Conservation (phyloP, 1,140 invertebrate species). For the Atta texana region DNA sequence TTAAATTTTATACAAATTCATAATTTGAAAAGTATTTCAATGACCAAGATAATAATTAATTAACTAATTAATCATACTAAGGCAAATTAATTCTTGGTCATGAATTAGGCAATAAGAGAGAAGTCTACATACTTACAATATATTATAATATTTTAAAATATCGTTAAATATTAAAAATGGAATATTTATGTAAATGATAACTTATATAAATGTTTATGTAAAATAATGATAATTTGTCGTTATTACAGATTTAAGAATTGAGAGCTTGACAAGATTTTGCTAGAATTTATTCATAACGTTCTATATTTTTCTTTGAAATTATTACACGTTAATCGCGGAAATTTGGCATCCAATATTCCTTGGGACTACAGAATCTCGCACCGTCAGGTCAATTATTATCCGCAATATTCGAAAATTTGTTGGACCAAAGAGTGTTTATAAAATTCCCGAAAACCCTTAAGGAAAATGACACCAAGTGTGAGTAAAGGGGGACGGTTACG, state of each 20-base stretch:
- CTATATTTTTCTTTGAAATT: not conserved
- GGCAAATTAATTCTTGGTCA: not conserved
- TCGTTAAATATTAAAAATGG: not conserved
- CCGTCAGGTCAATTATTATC: conserved; percentile 72
- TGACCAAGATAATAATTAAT: not conserved
- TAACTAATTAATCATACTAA: not conserved
- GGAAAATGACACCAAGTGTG: conserved; percentile 28
- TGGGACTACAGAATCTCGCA: conserved; percentile 25
- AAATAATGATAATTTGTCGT: no score
- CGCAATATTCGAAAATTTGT: conserved; percentile 68
- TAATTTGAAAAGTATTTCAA: not conserved
- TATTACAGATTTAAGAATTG: not conserved
- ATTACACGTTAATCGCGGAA: not conserved
- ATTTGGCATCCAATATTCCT: conserved; percentile 14
- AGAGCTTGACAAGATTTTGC: not conserved
- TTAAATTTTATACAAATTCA: conserved; percentile 22
- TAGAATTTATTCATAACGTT: not conserved
- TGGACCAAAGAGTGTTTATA: conserved; percentile 73
- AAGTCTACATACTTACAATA: conserved; percentile 6
- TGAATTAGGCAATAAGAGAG: not conserved
- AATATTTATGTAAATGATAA: no score
- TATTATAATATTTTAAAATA: conserved; percentile 3
- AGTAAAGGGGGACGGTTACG: conserved; percentile 14
- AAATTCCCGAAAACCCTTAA: not conserved
- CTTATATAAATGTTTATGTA: no score